Percentiles rank a stretch among this genome's conserved stretches.
Conservation (phyloP, 2,888 invertebrate species). For the Exocentrus adspersus region DNA sequence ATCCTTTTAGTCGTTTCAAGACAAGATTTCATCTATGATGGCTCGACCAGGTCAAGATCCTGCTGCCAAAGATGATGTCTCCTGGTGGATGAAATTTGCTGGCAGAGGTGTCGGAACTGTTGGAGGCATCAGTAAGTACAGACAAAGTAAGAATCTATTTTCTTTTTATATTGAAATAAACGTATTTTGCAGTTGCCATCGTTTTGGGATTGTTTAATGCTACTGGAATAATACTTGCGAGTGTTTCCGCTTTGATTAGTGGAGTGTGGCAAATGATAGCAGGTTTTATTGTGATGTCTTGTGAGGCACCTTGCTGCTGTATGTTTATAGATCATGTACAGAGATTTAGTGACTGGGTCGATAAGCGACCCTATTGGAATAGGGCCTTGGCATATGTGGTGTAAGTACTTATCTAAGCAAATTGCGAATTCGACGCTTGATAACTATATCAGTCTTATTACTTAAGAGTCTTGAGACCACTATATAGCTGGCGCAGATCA, state of each 20-base stretch:
- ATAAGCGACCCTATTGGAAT: constrained; percentile 88
- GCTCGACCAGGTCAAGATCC: constrained; percentile 83
- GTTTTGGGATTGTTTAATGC: constrained; percentile 83
- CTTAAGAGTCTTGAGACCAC: no score
- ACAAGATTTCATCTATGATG: constrained; percentile 83
- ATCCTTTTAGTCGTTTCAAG: constrained; percentile 75
- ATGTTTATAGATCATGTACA: constrained; percentile 95
- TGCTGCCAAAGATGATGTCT: constrained; percentile 81
- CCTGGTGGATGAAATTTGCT: constrained; percentile 91
- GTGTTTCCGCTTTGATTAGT: constrained; percentile 75
- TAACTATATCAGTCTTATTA: no score
- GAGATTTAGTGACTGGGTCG: constrained; percentile 83
- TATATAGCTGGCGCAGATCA: no score
- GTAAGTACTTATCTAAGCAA: constrained; percentile 70
- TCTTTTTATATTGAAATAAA: not conserved
- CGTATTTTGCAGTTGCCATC: constrained; percentile 80
- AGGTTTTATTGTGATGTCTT: constrained; percentile 86
- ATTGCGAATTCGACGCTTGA: no score
- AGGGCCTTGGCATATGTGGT: constrained; percentile 85
- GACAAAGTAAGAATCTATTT: not conserved
- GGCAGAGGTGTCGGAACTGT: constrained; percentile 85
- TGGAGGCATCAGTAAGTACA: constrained; percentile 82
- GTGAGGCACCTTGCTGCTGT: constrained; percentile 98
- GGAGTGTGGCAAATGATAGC: constrained; percentile 90
- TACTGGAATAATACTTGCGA: constrained; percentile 71